Percentiles rank a stretch among this genome's conserved stretches.
Conservation (phyloP, 1,140 invertebrate genomes). For the Drosophila mojavensis region DNA sequence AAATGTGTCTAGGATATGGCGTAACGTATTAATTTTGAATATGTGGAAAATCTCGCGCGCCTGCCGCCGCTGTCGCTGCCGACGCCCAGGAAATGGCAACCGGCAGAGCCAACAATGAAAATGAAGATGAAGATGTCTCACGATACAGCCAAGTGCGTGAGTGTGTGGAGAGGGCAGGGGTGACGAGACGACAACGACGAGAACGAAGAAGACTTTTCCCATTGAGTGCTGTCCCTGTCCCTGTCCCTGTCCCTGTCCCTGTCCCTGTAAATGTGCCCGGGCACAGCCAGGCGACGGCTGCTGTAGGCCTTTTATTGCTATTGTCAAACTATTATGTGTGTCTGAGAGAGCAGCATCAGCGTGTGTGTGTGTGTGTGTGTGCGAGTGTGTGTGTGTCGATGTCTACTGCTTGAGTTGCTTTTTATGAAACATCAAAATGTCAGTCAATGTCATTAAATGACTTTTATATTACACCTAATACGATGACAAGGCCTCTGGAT, state of each 20-base stretch:
- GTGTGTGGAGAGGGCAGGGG: not conserved
- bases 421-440: conserved; percentile 83
- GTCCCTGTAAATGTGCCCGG: conserved; percentile 1
- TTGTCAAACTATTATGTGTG: conserved; percentile 79
- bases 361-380: conserved; percentile 21
- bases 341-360: conserved; percentile 16
- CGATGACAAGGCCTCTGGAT: conserved; percentile 74
- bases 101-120: conserved; percentile 67
- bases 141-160: conserved; percentile 78
- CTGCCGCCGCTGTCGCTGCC: conserved; percentile 2
- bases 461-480: conserved; percentile 83
- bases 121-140: conserved; percentile 63
- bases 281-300: conserved; percentile 34
- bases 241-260: conserved; percentile 9
- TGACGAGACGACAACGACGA: conserved; percentile 1
- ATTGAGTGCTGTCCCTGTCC: conserved; percentile 29
- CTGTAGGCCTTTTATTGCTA: conserved; percentile 81
- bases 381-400: conserved; percentile 34
- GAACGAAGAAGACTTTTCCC: conserved; percentile 13
- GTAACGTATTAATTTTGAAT: conserved; percentile 81
- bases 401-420: conserved; percentile 76
- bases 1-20: conserved; percentile 79
- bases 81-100: conserved; percentile 66
- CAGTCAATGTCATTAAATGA: conserved; percentile 83
- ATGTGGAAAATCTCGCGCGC: conserved; percentile 78